phyloP scores from a whole-genome alignment of 2,797 vertebrate species.

The Vireo griseus region DNA sequence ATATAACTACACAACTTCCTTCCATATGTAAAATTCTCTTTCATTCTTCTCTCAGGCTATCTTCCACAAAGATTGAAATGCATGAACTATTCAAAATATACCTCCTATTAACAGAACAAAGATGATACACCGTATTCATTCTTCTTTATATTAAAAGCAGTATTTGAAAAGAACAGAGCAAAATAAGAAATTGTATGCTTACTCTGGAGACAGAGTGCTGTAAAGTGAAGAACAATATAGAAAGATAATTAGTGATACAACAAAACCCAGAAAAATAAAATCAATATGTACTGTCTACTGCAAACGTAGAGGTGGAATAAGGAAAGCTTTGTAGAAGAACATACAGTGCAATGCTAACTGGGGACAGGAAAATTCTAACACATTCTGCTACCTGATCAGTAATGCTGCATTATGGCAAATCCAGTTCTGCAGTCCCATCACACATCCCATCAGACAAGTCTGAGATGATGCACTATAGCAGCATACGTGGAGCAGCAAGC shows the following conservation, averaged over 20 bases:
- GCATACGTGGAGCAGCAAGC: background rate
- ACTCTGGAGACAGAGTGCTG: background rate
- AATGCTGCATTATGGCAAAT: background rate
- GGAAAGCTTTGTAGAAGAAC: background rate
- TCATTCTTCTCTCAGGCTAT: constrained; percentile 9
- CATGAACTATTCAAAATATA: background rate
- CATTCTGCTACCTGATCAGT: background rate
- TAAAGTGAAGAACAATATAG: background rate
- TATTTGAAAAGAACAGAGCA: background rate
- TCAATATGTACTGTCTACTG: background rate
- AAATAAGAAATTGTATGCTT: background rate
- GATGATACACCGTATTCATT: background rate
- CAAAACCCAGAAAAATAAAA: background rate
- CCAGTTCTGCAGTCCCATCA: background rate
- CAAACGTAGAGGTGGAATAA: background rate
- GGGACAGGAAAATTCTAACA: background rate
- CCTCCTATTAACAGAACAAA: constrained; percentile 14
- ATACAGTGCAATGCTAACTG: background rate
- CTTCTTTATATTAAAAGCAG: background rate
- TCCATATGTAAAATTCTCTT: background rate
- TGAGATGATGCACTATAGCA: background rate
- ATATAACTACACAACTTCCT: background rate
- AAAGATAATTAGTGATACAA: background rate
- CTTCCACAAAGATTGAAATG: background rate
- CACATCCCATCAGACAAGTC: background rate